These are phyloP conservation scores for Zoroaster sp. DNA, from an alignment of 53 echinoderm and acorn worm genomes.

Conservation along the genomic window DNA sequence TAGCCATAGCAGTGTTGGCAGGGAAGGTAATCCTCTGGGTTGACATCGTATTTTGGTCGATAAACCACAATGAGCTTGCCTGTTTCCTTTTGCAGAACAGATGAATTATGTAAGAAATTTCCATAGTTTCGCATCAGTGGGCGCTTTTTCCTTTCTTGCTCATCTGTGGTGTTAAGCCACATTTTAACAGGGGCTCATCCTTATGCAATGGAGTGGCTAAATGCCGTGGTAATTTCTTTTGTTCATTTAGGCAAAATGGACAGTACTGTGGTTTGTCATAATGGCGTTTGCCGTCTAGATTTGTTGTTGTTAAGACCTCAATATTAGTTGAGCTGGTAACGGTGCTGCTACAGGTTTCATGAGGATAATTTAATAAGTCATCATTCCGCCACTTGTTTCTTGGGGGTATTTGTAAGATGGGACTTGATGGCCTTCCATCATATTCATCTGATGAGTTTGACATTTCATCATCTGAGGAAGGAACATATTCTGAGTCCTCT, in stretches of 20 bases:
- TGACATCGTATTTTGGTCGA: constrained; percentile 30
- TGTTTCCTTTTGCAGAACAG: constrained; percentile 54
- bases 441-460: not conserved
- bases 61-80: constrained; percentile 58
- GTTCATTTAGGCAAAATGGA: not conserved
- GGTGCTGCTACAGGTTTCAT: not conserved
- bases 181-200: constrained; percentile 33
- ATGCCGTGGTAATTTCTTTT: constrained; percentile 12
- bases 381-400: not conserved
- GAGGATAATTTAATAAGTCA: not conserved
- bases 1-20: constrained; percentile 62
- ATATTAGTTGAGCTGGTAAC: not conserved
- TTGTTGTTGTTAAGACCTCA: not conserved
- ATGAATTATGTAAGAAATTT: constrained; percentile 67
- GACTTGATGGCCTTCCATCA: not conserved
- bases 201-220: not conserved
- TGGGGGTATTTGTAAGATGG: not conserved
- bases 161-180: constrained; percentile 36
- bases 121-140: constrained; percentile 66
- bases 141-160: constrained; percentile 7
- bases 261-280: constrained; percentile 14
- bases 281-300: not conserved
- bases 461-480: not conserved
- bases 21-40: constrained; percentile 53
- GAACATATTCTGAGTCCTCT: not conserved